Percentiles rank a stretch among this genome's conserved stretches.
Conservation (phyloP, 2,797 vertebrate species). For the Phoebastria nigripes region DNA sequence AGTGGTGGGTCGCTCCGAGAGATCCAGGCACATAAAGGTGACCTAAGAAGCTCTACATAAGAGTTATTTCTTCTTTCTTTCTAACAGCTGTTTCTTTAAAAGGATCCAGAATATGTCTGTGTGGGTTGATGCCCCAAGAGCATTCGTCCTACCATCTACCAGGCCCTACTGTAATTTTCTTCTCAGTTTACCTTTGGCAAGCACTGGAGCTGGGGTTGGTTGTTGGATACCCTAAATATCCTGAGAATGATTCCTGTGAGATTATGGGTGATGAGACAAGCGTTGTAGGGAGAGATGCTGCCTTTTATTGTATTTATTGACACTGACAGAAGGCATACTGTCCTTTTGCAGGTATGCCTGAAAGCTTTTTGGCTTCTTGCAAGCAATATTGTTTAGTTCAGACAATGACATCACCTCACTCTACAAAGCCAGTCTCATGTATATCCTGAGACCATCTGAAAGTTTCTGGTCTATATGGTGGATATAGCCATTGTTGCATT, state of each 20-base stretch:
- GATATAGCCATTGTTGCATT: not conserved
- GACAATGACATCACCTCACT: not conserved
- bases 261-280: not conserved
- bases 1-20: not conserved
- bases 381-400: not conserved
- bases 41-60: not conserved
- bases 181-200: not conserved
- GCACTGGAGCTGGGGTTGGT: not conserved
- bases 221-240: not conserved
- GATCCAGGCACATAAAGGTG: not conserved
- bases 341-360: not conserved
- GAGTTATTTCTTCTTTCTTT: not conserved
- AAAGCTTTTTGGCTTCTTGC: not conserved
- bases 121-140: not conserved
- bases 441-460: not conserved
- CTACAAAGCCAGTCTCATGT: not conserved
- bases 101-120: fast-evolving
- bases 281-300: not conserved
- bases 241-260: not conserved
- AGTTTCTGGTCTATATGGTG: not conserved
- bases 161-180: not conserved
- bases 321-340: not conserved
- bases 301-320: not conserved
- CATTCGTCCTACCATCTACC: not conserved
- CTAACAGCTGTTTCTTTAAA: not conserved